These are phyloP conservation scores for Brassicogethes aeneus DNA, from an alignment of 2,888 invertebrate genomes.

Conservation along the genomic window DNA sequence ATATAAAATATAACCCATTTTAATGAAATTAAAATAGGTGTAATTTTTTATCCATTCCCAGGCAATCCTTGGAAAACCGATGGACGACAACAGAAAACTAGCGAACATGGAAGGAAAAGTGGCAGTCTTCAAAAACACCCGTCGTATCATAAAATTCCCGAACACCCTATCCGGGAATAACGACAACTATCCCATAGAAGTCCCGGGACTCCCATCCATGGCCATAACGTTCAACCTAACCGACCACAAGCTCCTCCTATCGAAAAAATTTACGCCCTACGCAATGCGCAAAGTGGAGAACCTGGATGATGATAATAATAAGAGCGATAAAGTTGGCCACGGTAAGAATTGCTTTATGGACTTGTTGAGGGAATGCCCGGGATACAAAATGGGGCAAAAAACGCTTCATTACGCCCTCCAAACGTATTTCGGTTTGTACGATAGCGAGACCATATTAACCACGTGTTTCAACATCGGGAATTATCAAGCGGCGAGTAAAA, in stretches of 20 bases:
- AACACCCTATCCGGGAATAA: slow-evolving; percentile 31
- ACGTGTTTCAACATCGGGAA: slow-evolving; percentile 35
- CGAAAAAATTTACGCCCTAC: slow-evolving; percentile 24
- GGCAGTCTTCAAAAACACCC: slow-evolving; percentile 61
- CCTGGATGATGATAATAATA: slow-evolving; percentile 5
- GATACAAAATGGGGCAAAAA: slow-evolving; percentile 28
- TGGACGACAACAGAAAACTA: slow-evolving; percentile 45
- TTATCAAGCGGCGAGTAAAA: slow-evolving; percentile 39
- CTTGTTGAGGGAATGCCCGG: slow-evolving; percentile 23
- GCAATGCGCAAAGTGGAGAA: slow-evolving; percentile 25
- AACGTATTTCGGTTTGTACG: slow-evolving; percentile 37
- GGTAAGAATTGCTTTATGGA: slow-evolving; percentile 11
- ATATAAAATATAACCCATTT: no score
- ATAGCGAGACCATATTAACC: slow-evolving; percentile 34
- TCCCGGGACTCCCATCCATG: slow-evolving; percentile 38
- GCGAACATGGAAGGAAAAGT: slow-evolving; percentile 45
- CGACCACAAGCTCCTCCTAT: slow-evolving; percentile 29
- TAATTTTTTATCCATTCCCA: slow-evolving; percentile 34
- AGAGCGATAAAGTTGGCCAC: background rate
- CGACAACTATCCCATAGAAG: slow-evolving; percentile 36
- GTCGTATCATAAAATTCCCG: slow-evolving; percentile 62
- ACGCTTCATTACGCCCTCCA: slow-evolving; percentile 38
- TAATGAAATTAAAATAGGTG: no score
- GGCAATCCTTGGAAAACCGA: slow-evolving; percentile 45
- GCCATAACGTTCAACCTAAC: slow-evolving; percentile 36